phyloP scores from a whole-genome alignment of 2,797 vertebrate genomes.

The Cyprinodon diabolis region DNA sequence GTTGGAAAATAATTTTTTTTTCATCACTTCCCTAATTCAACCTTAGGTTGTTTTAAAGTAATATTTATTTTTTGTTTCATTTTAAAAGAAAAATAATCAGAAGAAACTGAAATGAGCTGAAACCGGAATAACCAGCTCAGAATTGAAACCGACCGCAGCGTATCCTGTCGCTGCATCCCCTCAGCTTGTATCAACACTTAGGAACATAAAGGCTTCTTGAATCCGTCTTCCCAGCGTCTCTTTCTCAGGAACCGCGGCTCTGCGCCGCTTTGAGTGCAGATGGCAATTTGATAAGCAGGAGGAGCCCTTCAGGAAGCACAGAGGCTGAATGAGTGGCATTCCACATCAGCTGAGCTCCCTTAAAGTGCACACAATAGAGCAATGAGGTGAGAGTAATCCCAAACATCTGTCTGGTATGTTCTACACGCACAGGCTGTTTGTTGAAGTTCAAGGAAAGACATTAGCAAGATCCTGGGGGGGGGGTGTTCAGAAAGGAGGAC shows the following conservation, averaged over 20 bases:
- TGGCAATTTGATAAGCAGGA: conserved; percentile 74
- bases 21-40: no score
- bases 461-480: conserved; percentile 45
- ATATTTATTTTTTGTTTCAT: no score
- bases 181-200: neutral
- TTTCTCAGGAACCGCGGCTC: conserved; percentile 28
- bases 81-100: neutral
- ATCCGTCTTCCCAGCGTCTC: conserved; percentile 21
- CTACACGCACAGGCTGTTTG: conserved; percentile 79
- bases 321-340: conserved; percentile 77
- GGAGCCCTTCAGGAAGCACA: conserved; percentile 66
- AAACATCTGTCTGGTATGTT: conserved; percentile 84
- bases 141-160: neutral
- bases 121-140: neutral
- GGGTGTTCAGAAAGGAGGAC: conserved; percentile 48
- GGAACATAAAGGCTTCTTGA: conserved; percentile 6
- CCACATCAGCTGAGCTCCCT: conserved; percentile 82
- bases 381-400: conserved; percentile 85
- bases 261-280: conserved; percentile 65
- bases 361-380: conserved; percentile 82
- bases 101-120: neutral
- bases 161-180: neutral
- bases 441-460: conserved; percentile 78
- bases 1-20: no score
- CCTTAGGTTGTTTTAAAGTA: no score